phyloP scores from a whole-genome alignment of 2,113 vertebrate genomes.

The Carassius auratus region DNA sequence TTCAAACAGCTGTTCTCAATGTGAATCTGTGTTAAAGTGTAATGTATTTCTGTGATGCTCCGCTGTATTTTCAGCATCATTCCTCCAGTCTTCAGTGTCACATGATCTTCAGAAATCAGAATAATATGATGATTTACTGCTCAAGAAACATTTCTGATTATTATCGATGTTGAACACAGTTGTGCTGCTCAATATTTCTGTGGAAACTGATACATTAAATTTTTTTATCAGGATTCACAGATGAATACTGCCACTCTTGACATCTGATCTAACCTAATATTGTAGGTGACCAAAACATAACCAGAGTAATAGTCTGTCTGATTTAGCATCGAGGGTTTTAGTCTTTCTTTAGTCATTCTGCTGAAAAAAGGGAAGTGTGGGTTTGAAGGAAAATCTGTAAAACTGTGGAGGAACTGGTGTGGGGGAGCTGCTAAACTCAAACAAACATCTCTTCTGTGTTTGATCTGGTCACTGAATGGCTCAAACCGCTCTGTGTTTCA shows the following conservation, averaged over 20 bases:
- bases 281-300: neutral
- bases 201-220: no score
- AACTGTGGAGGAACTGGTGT: neutral
- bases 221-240: no score
- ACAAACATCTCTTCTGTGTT: neutral
- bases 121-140: neutral
- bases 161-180: no score
- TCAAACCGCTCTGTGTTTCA: constrained; percentile 58
- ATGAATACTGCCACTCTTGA: neutral
- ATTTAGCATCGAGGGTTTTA: neutral
- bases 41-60: neutral
- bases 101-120: neutral
- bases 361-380: neutral
- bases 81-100: neutral
- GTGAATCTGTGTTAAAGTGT: neutral
- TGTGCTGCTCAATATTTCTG: no score
- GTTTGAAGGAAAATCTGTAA: neutral
- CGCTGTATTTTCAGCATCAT: neutral
- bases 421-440: neutral
- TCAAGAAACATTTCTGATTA: neutral
- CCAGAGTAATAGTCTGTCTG: neutral
- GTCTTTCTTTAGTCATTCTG: neutral
- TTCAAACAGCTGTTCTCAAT: neutral
- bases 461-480: neutral
- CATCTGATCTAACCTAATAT: no score